These are phyloP conservation scores for Gavialis gangeticus DNA, from an alignment of 2,113 vertebrate species.

Conservation along the genomic window DNA sequence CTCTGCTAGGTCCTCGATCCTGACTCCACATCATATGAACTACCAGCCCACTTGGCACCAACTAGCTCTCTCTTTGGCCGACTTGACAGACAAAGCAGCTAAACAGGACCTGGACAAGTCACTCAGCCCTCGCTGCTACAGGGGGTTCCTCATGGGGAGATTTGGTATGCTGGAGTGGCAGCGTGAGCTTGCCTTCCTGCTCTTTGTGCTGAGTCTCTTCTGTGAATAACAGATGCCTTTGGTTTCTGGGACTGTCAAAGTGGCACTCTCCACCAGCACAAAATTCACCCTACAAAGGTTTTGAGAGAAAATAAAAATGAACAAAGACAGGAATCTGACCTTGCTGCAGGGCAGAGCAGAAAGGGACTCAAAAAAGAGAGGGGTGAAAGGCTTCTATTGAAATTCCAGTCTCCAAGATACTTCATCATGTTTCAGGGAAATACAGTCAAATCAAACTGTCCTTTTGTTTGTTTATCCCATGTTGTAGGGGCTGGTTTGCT, in stretches of 20 bases:
- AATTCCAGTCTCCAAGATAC: rapidly evolving
- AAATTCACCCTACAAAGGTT: constrained; percentile 38
- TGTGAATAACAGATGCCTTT: not conserved
- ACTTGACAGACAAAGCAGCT: not conserved
- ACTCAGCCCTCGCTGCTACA: not conserved
- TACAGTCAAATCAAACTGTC: rapidly evolving
- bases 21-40: not conserved
- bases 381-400: constrained; percentile 58
- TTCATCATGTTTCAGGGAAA: not conserved
- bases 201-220: rapidly evolving
- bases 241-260: not conserved
- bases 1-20: not conserved
- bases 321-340: constrained; percentile 27
- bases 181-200: not conserved
- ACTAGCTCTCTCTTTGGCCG: not conserved
- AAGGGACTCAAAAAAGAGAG: not conserved
- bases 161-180: not conserved
- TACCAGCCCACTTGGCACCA: not conserved
- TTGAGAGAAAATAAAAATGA: not conserved
- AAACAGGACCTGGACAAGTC: not conserved
- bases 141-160: not conserved
- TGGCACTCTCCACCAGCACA: constrained; percentile 21
- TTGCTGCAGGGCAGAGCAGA: not conserved
- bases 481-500: not conserved
- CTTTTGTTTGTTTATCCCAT: not conserved